phyloP scores from a whole-genome alignment of 2,113 vertebrate species.

The Petroica traversi region DNA sequence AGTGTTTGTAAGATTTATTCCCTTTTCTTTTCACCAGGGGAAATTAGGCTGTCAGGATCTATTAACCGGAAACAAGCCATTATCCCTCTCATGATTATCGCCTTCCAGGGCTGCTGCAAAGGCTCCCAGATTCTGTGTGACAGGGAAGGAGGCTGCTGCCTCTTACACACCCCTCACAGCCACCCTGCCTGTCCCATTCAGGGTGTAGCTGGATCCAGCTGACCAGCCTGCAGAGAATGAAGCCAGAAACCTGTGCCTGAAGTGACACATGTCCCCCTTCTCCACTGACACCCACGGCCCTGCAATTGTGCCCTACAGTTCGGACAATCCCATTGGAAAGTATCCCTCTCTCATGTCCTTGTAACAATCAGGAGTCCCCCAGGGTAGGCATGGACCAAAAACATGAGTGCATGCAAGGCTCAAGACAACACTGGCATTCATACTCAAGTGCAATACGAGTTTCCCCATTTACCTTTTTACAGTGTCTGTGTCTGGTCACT shows the following conservation, averaged over 20 bases:
- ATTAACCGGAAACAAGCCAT: conserved; percentile 65
- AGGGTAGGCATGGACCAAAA: accelerated
- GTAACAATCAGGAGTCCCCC: accelerated
- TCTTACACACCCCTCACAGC: not conserved
- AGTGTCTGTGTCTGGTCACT: not conserved
- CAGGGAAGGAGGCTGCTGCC: not conserved
- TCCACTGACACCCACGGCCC: accelerated
- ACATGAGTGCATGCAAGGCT: accelerated
- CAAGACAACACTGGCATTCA: not conserved
- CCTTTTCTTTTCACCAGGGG: conserved; percentile 68
- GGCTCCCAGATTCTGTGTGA: not conserved
- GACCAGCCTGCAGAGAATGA: not conserved
- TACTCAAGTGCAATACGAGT: not conserved
- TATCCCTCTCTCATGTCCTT: accelerated
- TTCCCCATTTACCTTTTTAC: not conserved
- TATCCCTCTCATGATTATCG: conserved; percentile 48
- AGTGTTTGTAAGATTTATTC: conserved; percentile 70
- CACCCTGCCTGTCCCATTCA: not conserved
- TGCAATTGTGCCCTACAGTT: accelerated
- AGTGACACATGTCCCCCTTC: accelerated
- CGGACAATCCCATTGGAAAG: not conserved
- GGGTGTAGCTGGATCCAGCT: not conserved
- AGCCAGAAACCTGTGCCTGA: not conserved
- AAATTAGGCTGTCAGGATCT: conserved; percentile 70
- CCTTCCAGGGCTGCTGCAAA: conserved; percentile 7